A percentile compares a stretch with the other conserved stretches of the same genome.
These are phyloP conservation scores for Xylocampa areola DNA, from an alignment of 2,888 invertebrate genomes.

Conservation along the genomic window DNA sequence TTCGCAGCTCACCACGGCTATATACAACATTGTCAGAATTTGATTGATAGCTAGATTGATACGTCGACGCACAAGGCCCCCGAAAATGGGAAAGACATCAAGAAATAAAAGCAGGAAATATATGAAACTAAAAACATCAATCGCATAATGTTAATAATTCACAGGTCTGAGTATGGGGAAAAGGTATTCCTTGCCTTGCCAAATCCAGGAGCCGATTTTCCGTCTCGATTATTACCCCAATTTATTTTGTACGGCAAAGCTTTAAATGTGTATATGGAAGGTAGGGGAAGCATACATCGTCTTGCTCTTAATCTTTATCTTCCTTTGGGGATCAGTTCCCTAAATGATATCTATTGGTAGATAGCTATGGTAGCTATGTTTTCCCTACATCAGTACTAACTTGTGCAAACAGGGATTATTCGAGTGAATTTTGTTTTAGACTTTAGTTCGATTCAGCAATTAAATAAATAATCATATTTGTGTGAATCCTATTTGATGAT, in stretches of 20 bases:
- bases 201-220: constrained; percentile 19
- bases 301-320: constrained; percentile 46
- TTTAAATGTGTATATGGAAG: constrained; percentile 41
- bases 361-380: constrained; percentile 4
- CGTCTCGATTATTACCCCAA: constrained; percentile 42
- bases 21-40: constrained; percentile 47
- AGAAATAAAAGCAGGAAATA: constrained; percentile 42
- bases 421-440: too few species aligned
- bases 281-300: constrained; percentile 31
- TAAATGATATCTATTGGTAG: constrained; percentile 22
- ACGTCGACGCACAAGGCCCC: constrained; percentile 36
- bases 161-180: constrained; percentile 3
- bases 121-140: constrained; percentile 19
- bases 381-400: too few species aligned
- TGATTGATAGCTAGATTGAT: constrained; percentile 66
- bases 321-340: constrained; percentile 31
- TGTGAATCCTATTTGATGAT: too few species aligned
- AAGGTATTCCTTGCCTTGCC: too few species aligned
- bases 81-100: constrained; percentile 48
- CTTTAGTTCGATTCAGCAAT: too few species aligned
- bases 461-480: too few species aligned
- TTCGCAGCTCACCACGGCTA: constrained; percentile 27
- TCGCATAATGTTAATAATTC: constrained; percentile 5
- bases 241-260: constrained; percentile 40
- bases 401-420: too few species aligned